These are phyloP conservation scores for Gymnobelideus leadbeateri DNA, from an alignment of 2,113 vertebrate genomes.

Conservation along the genomic window DNA sequence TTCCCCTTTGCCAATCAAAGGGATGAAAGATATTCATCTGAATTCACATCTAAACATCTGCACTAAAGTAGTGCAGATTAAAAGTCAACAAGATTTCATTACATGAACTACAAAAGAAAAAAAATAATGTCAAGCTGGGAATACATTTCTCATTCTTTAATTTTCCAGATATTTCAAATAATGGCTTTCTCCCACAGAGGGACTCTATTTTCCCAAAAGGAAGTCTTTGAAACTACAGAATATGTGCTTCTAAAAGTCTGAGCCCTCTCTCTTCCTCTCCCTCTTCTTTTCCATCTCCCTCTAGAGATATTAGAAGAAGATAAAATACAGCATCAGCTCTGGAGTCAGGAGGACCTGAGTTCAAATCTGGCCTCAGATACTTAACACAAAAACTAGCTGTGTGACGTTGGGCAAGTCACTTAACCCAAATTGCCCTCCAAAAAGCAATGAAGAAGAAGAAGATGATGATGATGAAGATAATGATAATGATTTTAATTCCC, in stretches of 20 bases:
- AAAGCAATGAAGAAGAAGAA: too few relatives aligned
- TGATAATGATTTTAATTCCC: neutral
- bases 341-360: too few relatives aligned
- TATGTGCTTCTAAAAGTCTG: too few relatives aligned
- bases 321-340: too few relatives aligned
- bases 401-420: too few relatives aligned
- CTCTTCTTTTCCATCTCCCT: too few relatives aligned
- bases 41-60: neutral
- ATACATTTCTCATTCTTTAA: neutral
- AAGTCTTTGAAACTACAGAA: neutral
- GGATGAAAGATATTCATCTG: neutral
- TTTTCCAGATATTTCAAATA: neutral
- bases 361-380: too few relatives aligned
- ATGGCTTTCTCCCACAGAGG: neutral
- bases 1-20: neutral
- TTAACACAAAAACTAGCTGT: too few relatives aligned
- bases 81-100: neutral
- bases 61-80: neutral
- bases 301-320: too few relatives aligned
- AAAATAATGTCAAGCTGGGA: neutral
- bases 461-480: too few relatives aligned
- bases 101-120: neutral
- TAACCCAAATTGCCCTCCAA: too few relatives aligned
- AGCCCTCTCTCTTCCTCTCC: too few relatives aligned
- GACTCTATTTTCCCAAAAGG: neutral